Evolutionary conservation across 2,113 vertebrate species (phyloP).

Genomic region (Catharus bicknelli): DNA sequence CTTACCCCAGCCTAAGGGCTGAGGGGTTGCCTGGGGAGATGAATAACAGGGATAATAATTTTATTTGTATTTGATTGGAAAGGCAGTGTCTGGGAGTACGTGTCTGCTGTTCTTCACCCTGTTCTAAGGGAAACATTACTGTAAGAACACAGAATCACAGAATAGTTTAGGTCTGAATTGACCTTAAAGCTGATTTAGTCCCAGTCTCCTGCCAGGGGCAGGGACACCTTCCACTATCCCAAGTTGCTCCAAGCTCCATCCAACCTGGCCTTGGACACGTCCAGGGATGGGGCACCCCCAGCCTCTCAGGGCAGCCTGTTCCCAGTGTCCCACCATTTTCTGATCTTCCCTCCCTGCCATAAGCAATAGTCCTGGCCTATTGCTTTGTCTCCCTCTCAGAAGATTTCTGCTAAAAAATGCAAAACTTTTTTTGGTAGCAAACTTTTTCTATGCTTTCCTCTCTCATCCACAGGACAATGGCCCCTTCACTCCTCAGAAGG

Average conservation of each 20-base stretch:
- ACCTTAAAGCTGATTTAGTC: not conserved
- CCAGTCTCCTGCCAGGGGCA: not conserved
- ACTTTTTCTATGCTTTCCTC: not conserved
- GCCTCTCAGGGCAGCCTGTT: not conserved
- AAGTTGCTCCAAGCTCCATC: not conserved
- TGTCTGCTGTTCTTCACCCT: not conserved
- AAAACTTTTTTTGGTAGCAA: not conserved
- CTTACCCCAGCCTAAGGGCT: not conserved
- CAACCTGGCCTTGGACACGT: no score
- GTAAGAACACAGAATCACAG: no score
- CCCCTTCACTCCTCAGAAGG: not conserved
- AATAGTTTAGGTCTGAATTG: not conserved
- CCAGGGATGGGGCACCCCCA: not conserved
- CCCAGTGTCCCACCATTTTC: not conserved
- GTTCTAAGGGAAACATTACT: not conserved
- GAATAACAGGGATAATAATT: accelerated
- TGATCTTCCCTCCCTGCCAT: not conserved
- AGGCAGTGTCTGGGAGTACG: accelerated
- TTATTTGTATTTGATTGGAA: not conserved
- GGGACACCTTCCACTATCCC: not conserved
- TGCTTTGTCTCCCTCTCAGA: not conserved
- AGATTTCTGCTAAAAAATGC: not conserved
- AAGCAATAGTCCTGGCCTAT: no score
- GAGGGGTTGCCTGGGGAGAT: accelerated
- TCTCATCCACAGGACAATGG: accelerated